phyloP scores from a whole-genome alignment of 2,888 invertebrate genomes.

The Xiphydria camelus region DNA sequence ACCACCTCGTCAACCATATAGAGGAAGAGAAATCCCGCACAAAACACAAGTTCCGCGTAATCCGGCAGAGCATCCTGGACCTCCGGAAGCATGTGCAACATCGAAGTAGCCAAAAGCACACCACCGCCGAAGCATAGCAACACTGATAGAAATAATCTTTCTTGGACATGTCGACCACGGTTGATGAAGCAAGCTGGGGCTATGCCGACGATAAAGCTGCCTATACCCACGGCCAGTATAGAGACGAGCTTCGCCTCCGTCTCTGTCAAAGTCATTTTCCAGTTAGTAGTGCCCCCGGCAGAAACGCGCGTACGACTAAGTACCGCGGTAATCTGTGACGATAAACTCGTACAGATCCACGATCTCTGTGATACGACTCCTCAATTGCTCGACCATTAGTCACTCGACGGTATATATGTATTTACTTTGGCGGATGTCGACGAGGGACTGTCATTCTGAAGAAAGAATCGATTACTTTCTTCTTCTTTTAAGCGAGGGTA shows the following conservation, averaged over 20 bases:
- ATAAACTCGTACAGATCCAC: background rate
- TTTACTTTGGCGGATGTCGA: background rate
- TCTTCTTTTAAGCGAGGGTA: no score
- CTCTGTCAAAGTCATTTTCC: constrained; percentile 20
- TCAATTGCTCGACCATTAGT: no score
- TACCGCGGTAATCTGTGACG: constrained; percentile 16
- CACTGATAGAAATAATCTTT: constrained; percentile 68
- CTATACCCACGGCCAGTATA: constrained; percentile 68
- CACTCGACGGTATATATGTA: background rate
- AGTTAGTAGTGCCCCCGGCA: background rate
- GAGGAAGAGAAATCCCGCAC: constrained; percentile 71
- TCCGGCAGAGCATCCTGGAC: constrained; percentile 65
- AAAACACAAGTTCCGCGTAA: constrained; percentile 69
- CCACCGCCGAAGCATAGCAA: constrained; percentile 81
- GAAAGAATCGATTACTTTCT: no score
- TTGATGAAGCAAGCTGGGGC: constrained; percentile 68
- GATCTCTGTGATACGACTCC: no score
- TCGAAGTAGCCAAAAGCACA: constrained; percentile 74
- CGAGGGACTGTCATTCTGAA: background rate
- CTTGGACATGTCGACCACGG: constrained; percentile 39
- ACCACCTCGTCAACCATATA: constrained; percentile 75
- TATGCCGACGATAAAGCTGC: constrained; percentile 73
- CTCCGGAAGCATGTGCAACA: constrained; percentile 83
- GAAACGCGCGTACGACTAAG: background rate
- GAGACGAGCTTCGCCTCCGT: constrained; percentile 68